Evolutionary conservation across 2,888 invertebrate species (phyloP).

Genomic region (Hydrotaea diabolus): DNA sequence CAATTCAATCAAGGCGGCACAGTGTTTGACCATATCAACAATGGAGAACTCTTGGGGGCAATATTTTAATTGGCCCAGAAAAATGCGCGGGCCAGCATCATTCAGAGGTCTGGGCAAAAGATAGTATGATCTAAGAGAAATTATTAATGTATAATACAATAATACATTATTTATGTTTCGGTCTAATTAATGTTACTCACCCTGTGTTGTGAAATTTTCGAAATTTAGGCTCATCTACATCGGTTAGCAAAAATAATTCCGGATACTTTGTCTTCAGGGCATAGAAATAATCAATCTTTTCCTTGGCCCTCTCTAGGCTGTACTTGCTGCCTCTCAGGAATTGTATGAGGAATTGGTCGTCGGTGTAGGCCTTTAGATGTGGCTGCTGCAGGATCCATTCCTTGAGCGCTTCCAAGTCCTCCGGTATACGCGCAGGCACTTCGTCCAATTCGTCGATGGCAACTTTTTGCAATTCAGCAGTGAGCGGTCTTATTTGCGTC

Average conservation of each 20-base stretch:
- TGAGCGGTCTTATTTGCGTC: conserved; percentile 50
- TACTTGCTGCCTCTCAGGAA: conserved; percentile 86
- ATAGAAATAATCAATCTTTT: conserved; percentile 84
- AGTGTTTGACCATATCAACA: conserved; percentile 81
- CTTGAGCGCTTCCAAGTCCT: conserved; percentile 79
- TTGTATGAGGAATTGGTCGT: conserved; percentile 84
- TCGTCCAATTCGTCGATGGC: conserved; percentile 69
- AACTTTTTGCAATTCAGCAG: conserved; percentile 46
- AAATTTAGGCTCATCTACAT: conserved; percentile 74
- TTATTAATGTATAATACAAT: background rate
- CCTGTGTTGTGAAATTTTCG: conserved; percentile 72
- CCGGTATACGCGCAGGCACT: conserved; percentile 76
- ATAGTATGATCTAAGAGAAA: background rate
- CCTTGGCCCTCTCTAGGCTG: conserved; percentile 84
- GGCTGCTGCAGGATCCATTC: conserved; percentile 82
- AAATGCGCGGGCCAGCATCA: background rate
- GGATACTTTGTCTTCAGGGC: conserved; percentile 78
- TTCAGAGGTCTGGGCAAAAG: background rate
- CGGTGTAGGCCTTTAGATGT: conserved; percentile 78
- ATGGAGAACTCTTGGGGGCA: conserved; percentile 77
- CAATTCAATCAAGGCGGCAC: background rate
- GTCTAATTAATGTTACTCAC: conserved; percentile 69
- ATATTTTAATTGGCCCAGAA: conserved; percentile 56
- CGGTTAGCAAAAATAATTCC: conserved; percentile 76
- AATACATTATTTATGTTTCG: background rate